A percentile compares a stretch with the other conserved stretches of the same genome.
These are phyloP conservation scores for Drosophila lacertosa DNA, from an alignment of 1,140 invertebrate genomes.

Conservation along the genomic window DNA sequence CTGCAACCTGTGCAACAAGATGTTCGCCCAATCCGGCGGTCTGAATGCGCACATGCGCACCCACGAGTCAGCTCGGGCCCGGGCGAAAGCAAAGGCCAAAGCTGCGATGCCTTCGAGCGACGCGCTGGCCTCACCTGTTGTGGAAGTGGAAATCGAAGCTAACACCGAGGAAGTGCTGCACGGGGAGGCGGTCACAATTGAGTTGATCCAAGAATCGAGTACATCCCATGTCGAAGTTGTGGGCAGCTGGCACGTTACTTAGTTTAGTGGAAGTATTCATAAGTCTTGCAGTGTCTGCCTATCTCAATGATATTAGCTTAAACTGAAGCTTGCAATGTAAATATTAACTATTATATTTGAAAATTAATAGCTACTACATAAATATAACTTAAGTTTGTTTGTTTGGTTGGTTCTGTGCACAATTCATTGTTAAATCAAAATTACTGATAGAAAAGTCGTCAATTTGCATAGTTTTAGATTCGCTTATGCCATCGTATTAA, in stretches of 20 bases:
- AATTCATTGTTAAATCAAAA: no score
- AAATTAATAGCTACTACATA: not conserved
- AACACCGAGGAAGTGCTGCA: constrained; percentile 16
- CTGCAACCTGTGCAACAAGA: constrained; percentile 85
- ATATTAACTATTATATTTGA: constrained; percentile 2
- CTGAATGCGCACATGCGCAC: constrained; percentile 85
- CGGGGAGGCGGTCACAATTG: constrained; percentile 41
- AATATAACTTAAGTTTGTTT: not conserved
- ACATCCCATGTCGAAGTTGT: constrained; percentile 30
- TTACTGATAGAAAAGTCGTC: no score
- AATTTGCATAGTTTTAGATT: no score
- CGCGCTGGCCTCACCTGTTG: not conserved
- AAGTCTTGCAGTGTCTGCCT: not conserved
- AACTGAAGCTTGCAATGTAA: constrained; percentile 6
- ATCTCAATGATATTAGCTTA: not conserved
- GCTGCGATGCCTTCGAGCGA: not conserved
- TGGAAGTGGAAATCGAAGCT: not conserved
- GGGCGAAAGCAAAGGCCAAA: constrained; percentile 21
- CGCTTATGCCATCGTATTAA: no score
- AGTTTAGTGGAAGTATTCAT: not conserved
- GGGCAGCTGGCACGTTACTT: constrained; percentile 40
- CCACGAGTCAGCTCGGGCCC: constrained; percentile 72
- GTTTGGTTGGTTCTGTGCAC: no score
- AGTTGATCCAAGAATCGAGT: constrained; percentile 37
- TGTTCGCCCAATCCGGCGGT: constrained; percentile 87